Evolutionary conservation across 2,888 invertebrate genomes (phyloP).

Genomic region (Nomada hirtipes): DNA sequence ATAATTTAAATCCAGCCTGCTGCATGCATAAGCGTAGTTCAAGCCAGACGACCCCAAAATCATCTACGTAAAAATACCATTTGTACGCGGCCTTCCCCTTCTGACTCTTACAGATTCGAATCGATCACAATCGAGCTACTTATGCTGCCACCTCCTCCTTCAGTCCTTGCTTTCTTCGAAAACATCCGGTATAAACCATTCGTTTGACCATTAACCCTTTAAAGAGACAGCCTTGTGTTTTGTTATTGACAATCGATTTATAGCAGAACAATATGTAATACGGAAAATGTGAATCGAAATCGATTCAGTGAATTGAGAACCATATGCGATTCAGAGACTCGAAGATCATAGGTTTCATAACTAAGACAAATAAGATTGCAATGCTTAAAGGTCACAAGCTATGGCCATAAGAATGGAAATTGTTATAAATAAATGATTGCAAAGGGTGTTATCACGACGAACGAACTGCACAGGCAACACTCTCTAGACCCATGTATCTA

Average conservation of each 20-base stretch:
- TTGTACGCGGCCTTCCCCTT: constrained; percentile 44
- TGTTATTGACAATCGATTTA: background rate
- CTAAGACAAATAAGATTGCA: background rate
- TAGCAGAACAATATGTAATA: background rate
- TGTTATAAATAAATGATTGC: constrained; percentile 33
- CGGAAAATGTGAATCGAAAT: background rate
- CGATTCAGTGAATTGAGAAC: too few species aligned
- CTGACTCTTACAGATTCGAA: constrained; percentile 42
- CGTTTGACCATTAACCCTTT: background rate
- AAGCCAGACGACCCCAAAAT: constrained; percentile 44
- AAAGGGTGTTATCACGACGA: constrained; percentile 53
- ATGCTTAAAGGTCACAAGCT: background rate
- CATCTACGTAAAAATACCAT: constrained; percentile 60
- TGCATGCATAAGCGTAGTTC: constrained; percentile 58
- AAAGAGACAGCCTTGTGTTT: background rate
- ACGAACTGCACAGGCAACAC: constrained; percentile 50
- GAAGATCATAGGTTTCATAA: too few species aligned
- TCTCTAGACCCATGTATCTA: constrained; percentile 44
- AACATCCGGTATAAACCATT: constrained; percentile 20
- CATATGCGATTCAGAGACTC: too few species aligned
- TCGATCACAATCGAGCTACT: constrained; percentile 52
- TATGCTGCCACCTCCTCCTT: constrained; percentile 5
- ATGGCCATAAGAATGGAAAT: background rate
- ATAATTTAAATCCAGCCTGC: constrained; percentile 36
- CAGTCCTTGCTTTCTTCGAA: constrained; percentile 16